These are phyloP conservation scores for Dryomyza anilis DNA, from an alignment of 2,888 invertebrate genomes.

Conservation along the genomic window DNA sequence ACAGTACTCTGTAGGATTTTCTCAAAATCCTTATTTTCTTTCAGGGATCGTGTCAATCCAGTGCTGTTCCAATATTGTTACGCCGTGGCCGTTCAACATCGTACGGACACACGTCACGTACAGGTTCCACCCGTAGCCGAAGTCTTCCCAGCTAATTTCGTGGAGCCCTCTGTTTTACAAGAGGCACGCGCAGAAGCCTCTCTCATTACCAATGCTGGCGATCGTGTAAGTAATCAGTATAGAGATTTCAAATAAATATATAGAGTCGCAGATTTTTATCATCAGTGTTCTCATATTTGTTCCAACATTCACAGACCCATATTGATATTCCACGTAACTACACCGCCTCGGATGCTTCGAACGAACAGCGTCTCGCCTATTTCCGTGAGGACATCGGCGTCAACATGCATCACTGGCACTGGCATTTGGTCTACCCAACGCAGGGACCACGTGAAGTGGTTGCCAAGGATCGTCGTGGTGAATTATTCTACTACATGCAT, in stretches of 20 bases:
- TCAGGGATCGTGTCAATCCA: constrained; percentile 74
- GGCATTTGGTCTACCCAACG: constrained; percentile 86
- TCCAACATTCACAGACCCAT: constrained; percentile 44
- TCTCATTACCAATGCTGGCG: constrained; percentile 63
- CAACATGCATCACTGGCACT: constrained; percentile 90
- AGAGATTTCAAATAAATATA: too few relatives aligned
- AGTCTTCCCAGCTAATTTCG: constrained; percentile 81
- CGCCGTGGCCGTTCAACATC: constrained; percentile 76
- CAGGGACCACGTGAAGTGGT: constrained; percentile 70
- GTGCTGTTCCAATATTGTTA: constrained; percentile 80
- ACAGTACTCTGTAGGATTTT: too few relatives aligned
- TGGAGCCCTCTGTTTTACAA: constrained; percentile 75
- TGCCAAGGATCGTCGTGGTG: constrained; percentile 75
- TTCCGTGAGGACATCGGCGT: constrained; percentile 85
- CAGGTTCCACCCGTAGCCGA: constrained; percentile 80
- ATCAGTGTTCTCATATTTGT: neutral
- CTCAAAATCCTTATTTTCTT: too few relatives aligned
- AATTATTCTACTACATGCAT: constrained; percentile 78
- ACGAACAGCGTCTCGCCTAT: constrained; percentile 81
- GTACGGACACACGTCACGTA: constrained; percentile 59
- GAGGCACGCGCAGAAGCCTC: constrained; percentile 73
- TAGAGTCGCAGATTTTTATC: too few relatives aligned
- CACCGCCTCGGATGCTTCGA: constrained; percentile 75
- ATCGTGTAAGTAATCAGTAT: constrained; percentile 64
- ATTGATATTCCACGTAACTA: constrained; percentile 75